Conservation (phyloP, 2,113 vertebrate species). For the Oryzias melastigma region DNA sequence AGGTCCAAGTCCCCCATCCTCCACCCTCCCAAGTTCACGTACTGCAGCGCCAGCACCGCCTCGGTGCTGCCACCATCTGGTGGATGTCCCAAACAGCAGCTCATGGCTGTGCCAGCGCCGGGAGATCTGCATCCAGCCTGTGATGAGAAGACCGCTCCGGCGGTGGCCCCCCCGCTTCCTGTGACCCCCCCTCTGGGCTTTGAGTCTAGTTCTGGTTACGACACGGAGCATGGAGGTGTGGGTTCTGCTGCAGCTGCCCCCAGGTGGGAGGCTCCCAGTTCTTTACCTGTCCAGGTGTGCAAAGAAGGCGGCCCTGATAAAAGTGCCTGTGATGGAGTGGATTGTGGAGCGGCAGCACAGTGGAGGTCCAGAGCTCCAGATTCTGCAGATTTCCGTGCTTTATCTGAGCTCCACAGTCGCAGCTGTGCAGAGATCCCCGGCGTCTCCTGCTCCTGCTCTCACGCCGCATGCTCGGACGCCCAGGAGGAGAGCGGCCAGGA, state of each 20-base stretch:
- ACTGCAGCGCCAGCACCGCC: conserved; percentile 79
- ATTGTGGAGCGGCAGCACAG: neutral
- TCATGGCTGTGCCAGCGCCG: conserved; percentile 71
- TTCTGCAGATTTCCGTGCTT: conserved; percentile 82
- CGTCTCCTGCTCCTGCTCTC: conserved; percentile 29
- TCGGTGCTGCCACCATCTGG: conserved; percentile 59
- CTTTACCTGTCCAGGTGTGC: neutral
- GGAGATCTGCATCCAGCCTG: conserved; percentile 47
- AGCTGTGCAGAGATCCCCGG: conserved; percentile 48
- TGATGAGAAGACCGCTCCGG: neutral
- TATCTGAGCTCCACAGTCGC: conserved; percentile 78
- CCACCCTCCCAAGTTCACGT: conserved; percentile 93
- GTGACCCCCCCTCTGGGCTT: conserved; percentile 56
- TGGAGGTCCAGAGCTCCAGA: conserved; percentile 64
- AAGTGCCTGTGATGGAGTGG: conserved; percentile 14
- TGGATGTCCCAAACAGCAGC: conserved; percentile 81
- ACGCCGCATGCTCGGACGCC: neutral
- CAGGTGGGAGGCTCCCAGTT: conserved; percentile 15
- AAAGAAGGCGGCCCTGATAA: conserved; percentile 30
- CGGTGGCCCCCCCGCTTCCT: conserved; percentile 52
- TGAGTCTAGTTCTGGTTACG: conserved; percentile 49
- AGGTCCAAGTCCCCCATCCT: conserved; percentile 95
- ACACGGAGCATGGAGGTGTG: conserved; percentile 43
- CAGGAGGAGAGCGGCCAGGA: neutral
- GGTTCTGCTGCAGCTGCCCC: neutral